Evolutionary conservation across 2,888 invertebrate genomes (phyloP).

Genomic region (Rhingia rostrata): DNA sequence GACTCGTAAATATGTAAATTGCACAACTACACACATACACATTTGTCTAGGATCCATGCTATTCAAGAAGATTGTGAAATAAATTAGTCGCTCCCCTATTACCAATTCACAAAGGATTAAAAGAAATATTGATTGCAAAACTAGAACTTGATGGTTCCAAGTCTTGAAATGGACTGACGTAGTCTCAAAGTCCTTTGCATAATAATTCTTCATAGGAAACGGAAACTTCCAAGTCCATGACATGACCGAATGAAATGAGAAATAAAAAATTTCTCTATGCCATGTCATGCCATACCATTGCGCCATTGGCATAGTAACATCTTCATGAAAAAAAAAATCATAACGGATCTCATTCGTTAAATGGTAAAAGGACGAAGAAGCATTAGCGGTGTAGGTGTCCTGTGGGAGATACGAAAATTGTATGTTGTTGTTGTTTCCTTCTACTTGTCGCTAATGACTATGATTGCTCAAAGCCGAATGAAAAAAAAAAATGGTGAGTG

Average conservation of each 20-base stretch:
- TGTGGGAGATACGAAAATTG: constrained; percentile 17
- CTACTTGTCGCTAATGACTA: constrained; percentile 8
- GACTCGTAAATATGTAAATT: constrained; percentile 4
- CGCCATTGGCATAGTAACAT: not conserved
- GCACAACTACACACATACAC: too few relatives aligned
- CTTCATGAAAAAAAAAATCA: not conserved
- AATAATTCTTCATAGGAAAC: constrained; percentile 14
- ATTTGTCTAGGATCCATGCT: not conserved
- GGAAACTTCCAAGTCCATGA: not conserved
- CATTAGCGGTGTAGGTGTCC: constrained; percentile 15
- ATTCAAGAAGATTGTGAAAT: not conserved
- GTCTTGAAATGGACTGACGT: constrained; percentile 8
- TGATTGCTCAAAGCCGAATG: constrained; percentile 13
- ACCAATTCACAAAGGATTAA: not conserved
- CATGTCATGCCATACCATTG: not conserved
- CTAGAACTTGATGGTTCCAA: not conserved
- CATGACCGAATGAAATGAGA: constrained; percentile 6
- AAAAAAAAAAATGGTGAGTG: not conserved
- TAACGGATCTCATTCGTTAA: not conserved
- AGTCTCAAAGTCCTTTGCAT: not conserved
- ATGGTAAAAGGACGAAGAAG: not conserved
- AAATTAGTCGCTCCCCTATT: not conserved
- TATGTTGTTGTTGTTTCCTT: not conserved
- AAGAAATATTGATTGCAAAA: constrained; percentile 10
- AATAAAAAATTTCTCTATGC: not conserved